Base-by-base conservation (phyloP, 2,113 vertebrate genomes). In the Octodon degus region DNA sequence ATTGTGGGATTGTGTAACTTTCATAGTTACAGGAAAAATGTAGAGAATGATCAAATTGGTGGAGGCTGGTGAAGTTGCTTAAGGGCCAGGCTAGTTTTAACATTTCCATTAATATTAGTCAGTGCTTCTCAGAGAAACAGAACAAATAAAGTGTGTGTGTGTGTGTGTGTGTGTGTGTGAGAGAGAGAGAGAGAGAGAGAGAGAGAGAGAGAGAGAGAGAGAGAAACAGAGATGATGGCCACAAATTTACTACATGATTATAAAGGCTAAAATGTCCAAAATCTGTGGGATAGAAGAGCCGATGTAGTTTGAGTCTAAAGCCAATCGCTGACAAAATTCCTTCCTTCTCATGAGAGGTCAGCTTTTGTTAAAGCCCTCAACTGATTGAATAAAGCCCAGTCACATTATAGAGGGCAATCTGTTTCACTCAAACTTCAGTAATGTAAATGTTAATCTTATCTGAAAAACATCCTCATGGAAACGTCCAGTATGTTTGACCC, bases 101-200 rank as follows among this genome's bases (percentile, higher is more conserved):
- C 32, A 80, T 89, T 91, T 95, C 34, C 58, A 37, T 89, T 94
- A 63, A 17, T 91, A 60, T 86, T 96, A 43, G 77, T 88, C 40
- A 77, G 30, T 4, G 3, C 76, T 97, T 37, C 67, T 24, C 67
- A 74, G 17, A 79, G 17, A 79, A 87, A 87, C 0, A 63, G 43
- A 81, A 93, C 63, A 30, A 90, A 37, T 53, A 43, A 30, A 32
- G 40, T 43, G 30, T 43, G 30, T 47, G 24, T 43, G 7, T 76
- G 47, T 58, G 58, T 43, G 43, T 60, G 55, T 74, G 40, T 62
- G 10, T 81, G n/a, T 68, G 43, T 63, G 74, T 70, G 67, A 70
- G 7, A 25, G 22, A n/a, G 40, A 3, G 5, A 55, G 5, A 27
- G 10, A 32, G 20, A 55, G 40, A 32, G 11, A 53, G 2, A 76